Conservation (phyloP, 37 sponge, comb jelly and placozoan species). For the Ianthella basta region DNA sequence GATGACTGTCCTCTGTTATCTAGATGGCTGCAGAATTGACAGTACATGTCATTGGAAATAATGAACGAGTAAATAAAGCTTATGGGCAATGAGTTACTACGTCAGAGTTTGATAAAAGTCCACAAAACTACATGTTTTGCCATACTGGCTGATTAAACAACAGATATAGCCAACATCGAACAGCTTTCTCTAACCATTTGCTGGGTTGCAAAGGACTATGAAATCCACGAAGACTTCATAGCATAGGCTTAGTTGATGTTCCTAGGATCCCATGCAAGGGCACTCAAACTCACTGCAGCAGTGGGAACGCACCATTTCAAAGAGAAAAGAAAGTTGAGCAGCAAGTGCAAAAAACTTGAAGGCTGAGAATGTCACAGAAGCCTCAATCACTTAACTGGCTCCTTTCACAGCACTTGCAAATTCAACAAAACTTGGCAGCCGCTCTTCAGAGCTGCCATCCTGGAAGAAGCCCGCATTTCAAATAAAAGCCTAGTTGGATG, state of each 20-base stretch:
- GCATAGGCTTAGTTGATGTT: neutral
- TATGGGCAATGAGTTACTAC: neutral
- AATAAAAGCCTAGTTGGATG: too few species aligned
- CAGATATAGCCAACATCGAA: neutral
- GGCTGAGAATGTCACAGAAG: too few species aligned
- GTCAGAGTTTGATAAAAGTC: neutral
- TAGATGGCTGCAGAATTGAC: neutral
- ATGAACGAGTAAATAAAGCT: neutral
- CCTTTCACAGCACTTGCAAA: too few species aligned
- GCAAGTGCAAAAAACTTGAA: too few species aligned
- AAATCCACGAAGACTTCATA: slow-evolving; percentile 2
- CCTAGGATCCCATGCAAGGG: neutral
- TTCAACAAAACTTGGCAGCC: too few species aligned
- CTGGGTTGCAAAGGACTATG: neutral
- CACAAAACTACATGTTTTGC: neutral
- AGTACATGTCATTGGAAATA: neutral
- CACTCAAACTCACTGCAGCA: too few species aligned
- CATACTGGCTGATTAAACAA: neutral
- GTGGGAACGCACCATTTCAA: too few species aligned
- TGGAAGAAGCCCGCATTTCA: too few species aligned
- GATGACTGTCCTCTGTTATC: neutral
- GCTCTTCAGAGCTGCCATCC: too few species aligned
- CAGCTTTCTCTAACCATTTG: neutral
- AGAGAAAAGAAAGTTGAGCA: too few species aligned
- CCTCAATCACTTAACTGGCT: too few species aligned